phyloP scores from a whole-genome alignment of 2,797 vertebrate genomes.

The Paedocypris micromegethes region DNA sequence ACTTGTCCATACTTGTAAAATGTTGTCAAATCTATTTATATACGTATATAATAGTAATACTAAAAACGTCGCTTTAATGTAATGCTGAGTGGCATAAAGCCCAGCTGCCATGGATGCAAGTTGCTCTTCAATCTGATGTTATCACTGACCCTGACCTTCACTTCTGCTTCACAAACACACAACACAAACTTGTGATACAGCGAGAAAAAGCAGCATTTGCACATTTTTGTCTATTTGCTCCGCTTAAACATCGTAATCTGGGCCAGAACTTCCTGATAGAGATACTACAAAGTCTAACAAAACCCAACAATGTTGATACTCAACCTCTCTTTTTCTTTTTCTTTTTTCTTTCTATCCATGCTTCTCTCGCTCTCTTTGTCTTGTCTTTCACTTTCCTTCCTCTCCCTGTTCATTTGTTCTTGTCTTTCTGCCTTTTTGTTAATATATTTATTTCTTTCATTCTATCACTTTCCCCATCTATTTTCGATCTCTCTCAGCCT shows the following conservation, averaged over 20 bases:
- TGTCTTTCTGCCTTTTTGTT: too few species aligned
- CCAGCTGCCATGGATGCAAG: background rate
- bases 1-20: too few species aligned
- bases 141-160: conserved; percentile 16
- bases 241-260: conserved; percentile 63
- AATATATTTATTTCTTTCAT: too few species aligned
- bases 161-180: conserved; percentile 9
- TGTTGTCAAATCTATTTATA: too few species aligned
- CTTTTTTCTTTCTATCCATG: too few species aligned
- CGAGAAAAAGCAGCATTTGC: conserved; percentile 54
- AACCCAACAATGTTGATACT: conserved; percentile 47
- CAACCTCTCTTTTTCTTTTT: conserved; percentile 46
- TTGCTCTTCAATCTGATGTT: conserved; percentile 15
- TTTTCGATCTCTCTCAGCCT: too few species aligned
- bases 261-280: conserved; percentile 57
- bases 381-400: too few species aligned
- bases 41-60: too few species aligned
- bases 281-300: conserved; percentile 60
- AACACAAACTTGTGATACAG: conserved; percentile 48
- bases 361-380: too few species aligned
- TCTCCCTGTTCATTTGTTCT: too few species aligned
- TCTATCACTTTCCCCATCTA: too few species aligned
- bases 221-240: conserved; percentile 63
- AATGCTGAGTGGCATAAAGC: background rate
- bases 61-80: background rate